Evolutionary conservation across 1,140 invertebrate species (phyloP).

Genomic region (Zaprionus ornatus): DNA sequence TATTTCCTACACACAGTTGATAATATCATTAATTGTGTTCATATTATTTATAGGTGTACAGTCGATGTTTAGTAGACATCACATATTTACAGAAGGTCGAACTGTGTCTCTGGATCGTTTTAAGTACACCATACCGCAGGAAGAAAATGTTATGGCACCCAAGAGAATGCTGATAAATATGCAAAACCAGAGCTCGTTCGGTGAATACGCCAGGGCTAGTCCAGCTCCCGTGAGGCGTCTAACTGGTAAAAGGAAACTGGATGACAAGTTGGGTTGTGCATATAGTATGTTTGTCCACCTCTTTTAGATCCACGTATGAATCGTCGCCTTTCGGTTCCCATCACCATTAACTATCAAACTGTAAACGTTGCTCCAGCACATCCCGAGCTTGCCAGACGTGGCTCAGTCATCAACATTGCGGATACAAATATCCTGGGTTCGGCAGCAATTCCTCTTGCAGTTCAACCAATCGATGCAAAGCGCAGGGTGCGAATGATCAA

Average conservation of each 20-base stretch:
- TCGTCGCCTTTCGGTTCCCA: conserved; percentile 62
- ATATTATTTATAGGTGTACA: background rate
- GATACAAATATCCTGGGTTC: conserved; percentile 13
- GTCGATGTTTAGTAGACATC: conserved; percentile 49
- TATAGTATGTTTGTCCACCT: background rate
- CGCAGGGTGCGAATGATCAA: conserved; percentile 81
- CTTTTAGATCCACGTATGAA: conserved; percentile 34
- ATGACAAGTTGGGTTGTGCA: background rate
- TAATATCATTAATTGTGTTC: background rate
- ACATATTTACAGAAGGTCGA: conserved; percentile 59
- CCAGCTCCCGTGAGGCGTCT: background rate
- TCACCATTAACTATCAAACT: conserved; percentile 70
- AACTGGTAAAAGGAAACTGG: background rate
- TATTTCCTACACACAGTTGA: background rate
- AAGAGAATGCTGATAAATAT: conserved; percentile 21
- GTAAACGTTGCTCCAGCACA: conserved; percentile 39
- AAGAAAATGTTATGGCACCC: background rate
- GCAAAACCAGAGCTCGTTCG: conserved; percentile 30
- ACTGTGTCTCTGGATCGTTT: conserved; percentile 70
- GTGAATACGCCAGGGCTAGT: conserved; percentile 7
- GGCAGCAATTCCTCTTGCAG: background rate
- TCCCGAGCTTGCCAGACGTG: conserved; percentile 46
- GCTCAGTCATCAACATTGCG: conserved; percentile 57
- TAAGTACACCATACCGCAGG: conserved; percentile 40
- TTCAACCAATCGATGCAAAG: conserved; percentile 43